Conservation (phyloP, 1,140 invertebrate genomes). For the Elymnias hypermnestra region DNA sequence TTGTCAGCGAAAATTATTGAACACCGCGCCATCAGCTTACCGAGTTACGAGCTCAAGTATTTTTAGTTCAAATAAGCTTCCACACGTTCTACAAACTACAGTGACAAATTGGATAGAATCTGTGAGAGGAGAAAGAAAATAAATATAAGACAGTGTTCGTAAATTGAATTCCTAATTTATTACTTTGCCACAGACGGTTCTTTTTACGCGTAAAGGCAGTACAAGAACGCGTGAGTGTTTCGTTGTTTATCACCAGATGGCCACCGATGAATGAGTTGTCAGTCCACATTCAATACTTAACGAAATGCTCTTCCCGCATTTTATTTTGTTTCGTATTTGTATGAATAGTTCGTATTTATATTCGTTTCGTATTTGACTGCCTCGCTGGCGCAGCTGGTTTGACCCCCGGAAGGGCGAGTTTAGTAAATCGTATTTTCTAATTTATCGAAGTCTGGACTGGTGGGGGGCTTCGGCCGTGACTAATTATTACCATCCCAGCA, state of each 20-base stretch:
- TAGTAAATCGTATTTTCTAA: no score
- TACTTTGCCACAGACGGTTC: slow-evolving; percentile 14
- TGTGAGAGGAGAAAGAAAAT: slow-evolving; percentile 8
- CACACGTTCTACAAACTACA: slow-evolving; percentile 7
- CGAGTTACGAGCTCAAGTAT: neutral
- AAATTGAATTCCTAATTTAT: slow-evolving; percentile 22
- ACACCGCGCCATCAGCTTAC: no score
- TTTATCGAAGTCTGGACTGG: no score
- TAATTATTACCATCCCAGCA: no score
- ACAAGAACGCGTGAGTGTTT: slow-evolving; percentile 19
- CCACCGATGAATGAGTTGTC: slow-evolving; percentile 47
- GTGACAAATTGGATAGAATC: slow-evolving; percentile 11
- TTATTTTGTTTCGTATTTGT: slow-evolving; percentile 8
- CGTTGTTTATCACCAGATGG: slow-evolving; percentile 38
- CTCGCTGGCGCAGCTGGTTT: no score
- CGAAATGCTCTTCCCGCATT: slow-evolving; percentile 7
- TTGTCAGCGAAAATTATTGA: no score
- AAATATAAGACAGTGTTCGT: slow-evolving; percentile 11
- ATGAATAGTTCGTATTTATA: no score
- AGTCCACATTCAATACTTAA: slow-evolving; percentile 18
- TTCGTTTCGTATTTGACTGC: no score
- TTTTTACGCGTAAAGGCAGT: slow-evolving; percentile 19
- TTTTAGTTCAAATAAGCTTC: slow-evolving; percentile 1
- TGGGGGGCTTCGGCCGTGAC: no score
- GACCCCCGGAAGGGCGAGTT: no score